Evolutionary conservation across 2,113 vertebrate species (phyloP), one percentile per base, ranked within the genome.

Genomic region (Perccottus glenii): DNA sequence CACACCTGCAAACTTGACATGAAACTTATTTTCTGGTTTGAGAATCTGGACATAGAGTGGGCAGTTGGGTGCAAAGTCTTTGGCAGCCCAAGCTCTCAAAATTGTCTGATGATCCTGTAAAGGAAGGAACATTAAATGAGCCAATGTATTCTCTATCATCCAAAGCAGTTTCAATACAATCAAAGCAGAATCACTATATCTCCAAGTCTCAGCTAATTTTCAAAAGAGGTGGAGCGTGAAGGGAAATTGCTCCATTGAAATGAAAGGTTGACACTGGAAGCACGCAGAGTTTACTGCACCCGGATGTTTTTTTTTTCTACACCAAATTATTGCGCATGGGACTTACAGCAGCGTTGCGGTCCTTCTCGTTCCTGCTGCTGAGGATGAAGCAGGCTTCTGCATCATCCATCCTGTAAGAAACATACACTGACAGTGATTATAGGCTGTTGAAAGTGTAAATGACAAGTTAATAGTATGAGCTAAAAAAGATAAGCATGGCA

Each of bases 1-100:
- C 93, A 93, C 87, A 99, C 98, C 98, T 70, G 97, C 98, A 92
- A 99, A 99, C 84, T 99, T 99, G 50, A 99, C 98, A 70, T 99
- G 98, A 80, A 99, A 99, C 91, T 99, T 99, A 75, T 99, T 99
- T 85, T 99, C 98, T 36, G 98, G 98, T 82, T 99, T 99, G 83
- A 99, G 87, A 79, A 99, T 98, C 55, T 99, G 98, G 16, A 99
- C 98, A 50, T 99, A 99, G 38, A 99, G 92, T 48, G 98, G 98
- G 60, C 98, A 98, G 60, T 97, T 99, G 52, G 98, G 98, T 75
- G 98, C 98, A 85, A 99, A 99, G 81, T 99, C 98, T 88, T 99
- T 99, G 7, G 98, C 96, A 70, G 98, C 98, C 98, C 98, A 99
- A 0, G 98, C 97, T 89, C 98, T 96, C 82, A 99, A 81, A 90